These are phyloP conservation scores for Spinibarbus caldwelli DNA, from an alignment of 2,797 vertebrate genomes.

Conservation along the genomic window DNA sequence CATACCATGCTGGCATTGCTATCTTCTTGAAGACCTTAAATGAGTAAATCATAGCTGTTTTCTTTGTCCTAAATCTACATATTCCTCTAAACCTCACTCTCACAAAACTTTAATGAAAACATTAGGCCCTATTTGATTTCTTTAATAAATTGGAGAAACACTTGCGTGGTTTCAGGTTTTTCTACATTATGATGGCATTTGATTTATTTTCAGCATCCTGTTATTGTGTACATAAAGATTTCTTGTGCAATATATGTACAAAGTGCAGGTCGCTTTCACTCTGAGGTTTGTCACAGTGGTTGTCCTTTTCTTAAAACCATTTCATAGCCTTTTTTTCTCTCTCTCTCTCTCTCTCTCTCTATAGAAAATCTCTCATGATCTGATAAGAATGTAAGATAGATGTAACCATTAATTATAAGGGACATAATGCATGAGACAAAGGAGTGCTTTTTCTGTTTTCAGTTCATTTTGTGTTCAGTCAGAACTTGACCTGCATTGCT, in stretches of 20 bases:
- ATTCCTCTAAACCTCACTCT: neutral
- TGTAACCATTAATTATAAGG: neutral
- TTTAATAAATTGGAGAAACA: too few species aligned
- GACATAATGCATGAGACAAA: neutral
- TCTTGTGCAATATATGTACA: neutral
- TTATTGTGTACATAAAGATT: neutral
- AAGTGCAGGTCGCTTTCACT: neutral
- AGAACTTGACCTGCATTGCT: neutral
- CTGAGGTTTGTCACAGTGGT: neutral
- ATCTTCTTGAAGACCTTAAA: neutral
- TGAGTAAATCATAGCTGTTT: neutral
- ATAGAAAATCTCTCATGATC: neutral
- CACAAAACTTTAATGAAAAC: neutral
- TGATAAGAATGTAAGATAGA: too few species aligned
- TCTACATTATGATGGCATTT: neutral
- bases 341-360: neutral
- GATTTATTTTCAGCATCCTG: neutral
- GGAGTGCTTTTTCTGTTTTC: too few species aligned
- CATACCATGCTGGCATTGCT: neutral
- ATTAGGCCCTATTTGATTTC: neutral
- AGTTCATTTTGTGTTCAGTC: neutral
- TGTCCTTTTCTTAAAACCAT: neutral
- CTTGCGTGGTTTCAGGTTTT: neutral
- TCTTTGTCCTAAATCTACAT: neutral
- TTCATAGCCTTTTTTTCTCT: neutral